A percentile compares a stretch with the other conserved stretches of the same genome.
Conservation (phyloP, 2,888 invertebrate species). For the Mechanitis mazaeus region DNA sequence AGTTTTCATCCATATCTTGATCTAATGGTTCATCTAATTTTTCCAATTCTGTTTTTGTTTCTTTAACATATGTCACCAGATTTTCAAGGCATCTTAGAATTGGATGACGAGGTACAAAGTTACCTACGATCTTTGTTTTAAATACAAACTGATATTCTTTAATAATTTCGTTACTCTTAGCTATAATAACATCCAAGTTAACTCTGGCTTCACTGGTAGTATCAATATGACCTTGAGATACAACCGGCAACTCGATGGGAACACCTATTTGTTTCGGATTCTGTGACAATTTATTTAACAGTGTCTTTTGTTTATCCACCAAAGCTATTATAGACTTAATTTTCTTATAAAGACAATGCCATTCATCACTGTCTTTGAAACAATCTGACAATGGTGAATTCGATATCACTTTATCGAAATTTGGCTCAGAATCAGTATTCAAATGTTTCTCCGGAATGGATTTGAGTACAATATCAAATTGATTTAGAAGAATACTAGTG, state of each 20-base stretch:
- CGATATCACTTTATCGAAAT: conserved; percentile 58
- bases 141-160: conserved; percentile 50
- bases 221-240: conserved; percentile 60
- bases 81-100: conserved; percentile 49
- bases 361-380: conserved; percentile 59
- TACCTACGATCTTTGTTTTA: conserved; percentile 36
- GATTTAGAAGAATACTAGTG: conserved; percentile 77
- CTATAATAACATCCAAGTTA: conserved; percentile 45
- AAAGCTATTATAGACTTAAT: conserved; percentile 47
- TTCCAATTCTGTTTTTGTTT: conserved; percentile 40
- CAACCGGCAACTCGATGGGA: conserved; percentile 32
- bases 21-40: conserved; percentile 42
- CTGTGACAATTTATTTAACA: conserved; percentile 48
- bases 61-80: conserved; percentile 45
- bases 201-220: conserved; percentile 46
- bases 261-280: conserved; percentile 51
- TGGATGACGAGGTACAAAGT: conserved; percentile 49
- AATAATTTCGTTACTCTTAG: conserved; percentile 45
- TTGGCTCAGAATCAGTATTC: conserved; percentile 42
- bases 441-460: conserved; percentile 58
- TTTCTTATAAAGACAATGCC: conserved; percentile 51
- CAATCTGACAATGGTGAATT: conserved; percentile 58
- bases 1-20: conserved; percentile 42
- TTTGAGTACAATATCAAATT: conserved; percentile 81
- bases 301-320: conserved; percentile 58